phyloP scores from a whole-genome alignment of 2,113 vertebrate species.

The Fulica atra region DNA sequence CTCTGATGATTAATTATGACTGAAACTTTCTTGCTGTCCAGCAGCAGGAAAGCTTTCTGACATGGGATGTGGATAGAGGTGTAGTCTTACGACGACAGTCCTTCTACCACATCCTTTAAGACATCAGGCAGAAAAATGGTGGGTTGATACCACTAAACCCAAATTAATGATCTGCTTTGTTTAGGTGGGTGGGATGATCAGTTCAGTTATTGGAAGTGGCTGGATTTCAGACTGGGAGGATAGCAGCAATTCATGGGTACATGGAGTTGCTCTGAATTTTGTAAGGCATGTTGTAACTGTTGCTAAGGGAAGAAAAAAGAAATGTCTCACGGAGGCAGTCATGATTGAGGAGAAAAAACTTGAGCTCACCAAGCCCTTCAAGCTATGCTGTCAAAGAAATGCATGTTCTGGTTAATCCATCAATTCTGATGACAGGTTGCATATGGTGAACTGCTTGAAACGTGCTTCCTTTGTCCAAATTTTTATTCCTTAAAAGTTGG shows the following conservation, averaged over 20 bases:
- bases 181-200: background rate
- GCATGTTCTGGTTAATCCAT: constrained; percentile 26
- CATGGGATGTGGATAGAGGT: background rate
- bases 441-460: constrained; percentile 8
- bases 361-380: constrained; percentile 9
- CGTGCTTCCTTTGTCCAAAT: background rate
- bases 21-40: constrained; percentile 35
- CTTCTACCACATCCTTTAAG: background rate
- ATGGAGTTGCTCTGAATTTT: background rate
- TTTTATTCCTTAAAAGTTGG: constrained; percentile 11
- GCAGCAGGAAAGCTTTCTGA: constrained; percentile 15
- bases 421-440: background rate
- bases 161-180: constrained; percentile 2
- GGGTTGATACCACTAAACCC: background rate
- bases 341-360: constrained; percentile 1
- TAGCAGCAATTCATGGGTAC: constrained; percentile 27
- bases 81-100: background rate
- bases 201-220: background rate
- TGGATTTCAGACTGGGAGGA: background rate
- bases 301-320: background rate
- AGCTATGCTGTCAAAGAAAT: constrained; percentile 48
- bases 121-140: background rate
- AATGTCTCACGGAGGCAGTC: background rate
- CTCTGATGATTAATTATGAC: constrained; percentile 41
- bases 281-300: background rate